These are phyloP conservation scores for Coccyzus lansbergi DNA, from an alignment of 2,797 vertebrate species.

Conservation along the genomic window DNA sequence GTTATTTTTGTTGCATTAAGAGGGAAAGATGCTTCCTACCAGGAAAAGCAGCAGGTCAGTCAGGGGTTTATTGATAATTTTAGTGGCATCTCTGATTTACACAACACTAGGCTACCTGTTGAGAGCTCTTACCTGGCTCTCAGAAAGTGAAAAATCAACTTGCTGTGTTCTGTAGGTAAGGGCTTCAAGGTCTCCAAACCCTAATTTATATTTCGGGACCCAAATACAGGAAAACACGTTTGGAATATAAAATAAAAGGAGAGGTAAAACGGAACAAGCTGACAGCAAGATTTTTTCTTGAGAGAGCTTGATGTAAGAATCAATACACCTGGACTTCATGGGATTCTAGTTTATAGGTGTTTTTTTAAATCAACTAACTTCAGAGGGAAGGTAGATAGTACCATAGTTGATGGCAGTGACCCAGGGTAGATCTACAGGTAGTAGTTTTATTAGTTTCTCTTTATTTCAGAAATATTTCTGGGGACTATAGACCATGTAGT, in stretches of 20 bases:
- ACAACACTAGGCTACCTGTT: neutral
- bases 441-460: neutral
- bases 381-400: neutral
- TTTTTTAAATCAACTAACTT: neutral
- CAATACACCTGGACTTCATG: constrained; percentile 3
- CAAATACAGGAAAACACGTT: neutral
- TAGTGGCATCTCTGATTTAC: neutral
- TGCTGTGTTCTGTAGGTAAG: neutral
- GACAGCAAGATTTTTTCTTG: neutral
- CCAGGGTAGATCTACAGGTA: neutral
- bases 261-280: neutral
- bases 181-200: neutral
- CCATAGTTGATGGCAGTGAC: neutral
- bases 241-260: neutral
- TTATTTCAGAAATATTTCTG: constrained; percentile 13
- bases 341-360: neutral
- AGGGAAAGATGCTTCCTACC: neutral
- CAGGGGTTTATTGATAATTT: neutral
- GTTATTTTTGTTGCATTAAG: neutral
- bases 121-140: neutral
- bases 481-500: neutral
- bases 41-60: neutral
- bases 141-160: neutral
- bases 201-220: neutral
- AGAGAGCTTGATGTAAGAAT: neutral